Conservation (phyloP, 2,113 vertebrate genomes). For the Dicentrarchus labrax region DNA sequence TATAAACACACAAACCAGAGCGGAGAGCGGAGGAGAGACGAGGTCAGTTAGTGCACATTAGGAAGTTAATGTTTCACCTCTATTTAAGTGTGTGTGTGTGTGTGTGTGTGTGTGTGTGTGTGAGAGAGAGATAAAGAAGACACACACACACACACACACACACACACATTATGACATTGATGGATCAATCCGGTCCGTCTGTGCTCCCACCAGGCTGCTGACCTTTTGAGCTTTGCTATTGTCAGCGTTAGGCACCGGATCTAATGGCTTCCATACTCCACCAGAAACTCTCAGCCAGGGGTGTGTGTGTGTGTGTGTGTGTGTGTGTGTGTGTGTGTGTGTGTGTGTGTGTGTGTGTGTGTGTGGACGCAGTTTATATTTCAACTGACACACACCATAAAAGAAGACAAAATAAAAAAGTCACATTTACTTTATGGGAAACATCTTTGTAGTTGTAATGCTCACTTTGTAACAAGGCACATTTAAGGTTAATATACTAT, state of each 20-base stretch:
- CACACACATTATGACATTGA: slow-evolving; percentile 67
- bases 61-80: slow-evolving; percentile 75
- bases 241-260: slow-evolving; percentile 66
- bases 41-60: slow-evolving; percentile 71
- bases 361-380: neutral
- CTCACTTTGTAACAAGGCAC: too few species aligned
- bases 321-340: neutral
- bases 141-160: slow-evolving; percentile 21
- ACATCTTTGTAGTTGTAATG: too few species aligned
- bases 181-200: slow-evolving; percentile 68
- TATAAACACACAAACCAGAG: neutral
- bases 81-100: slow-evolving; percentile 43
- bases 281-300: slow-evolving; percentile 36
- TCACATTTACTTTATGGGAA: too few species aligned
- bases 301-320: slow-evolving; percentile 7
- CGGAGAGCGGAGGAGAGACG: slow-evolving; percentile 9
- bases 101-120: slow-evolving; percentile 1
- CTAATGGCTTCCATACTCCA: slow-evolving; percentile 71
- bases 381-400: neutral
- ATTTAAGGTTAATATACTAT: too few species aligned
- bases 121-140: slow-evolving; percentile 17
- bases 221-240: slow-evolving; percentile 67
- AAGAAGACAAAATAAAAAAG: neutral
- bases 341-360: neutral
- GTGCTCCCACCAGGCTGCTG: slow-evolving; percentile 55